Base-by-base conservation (phyloP, 2,888 invertebrate genomes). In the Didymodactylos carnosus region DNA sequence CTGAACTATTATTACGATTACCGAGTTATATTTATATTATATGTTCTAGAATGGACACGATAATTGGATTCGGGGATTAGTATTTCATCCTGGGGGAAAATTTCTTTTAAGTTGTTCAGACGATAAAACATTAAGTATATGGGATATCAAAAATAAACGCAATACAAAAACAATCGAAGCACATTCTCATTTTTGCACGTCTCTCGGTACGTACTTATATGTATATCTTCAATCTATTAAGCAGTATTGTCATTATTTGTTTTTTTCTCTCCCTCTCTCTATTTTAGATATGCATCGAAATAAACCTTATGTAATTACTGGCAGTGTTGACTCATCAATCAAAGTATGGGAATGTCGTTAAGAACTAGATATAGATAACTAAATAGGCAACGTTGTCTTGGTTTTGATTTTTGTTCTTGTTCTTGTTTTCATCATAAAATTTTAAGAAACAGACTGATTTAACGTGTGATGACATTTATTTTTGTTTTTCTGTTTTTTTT, bases 331-430 rank as follows among this genome's bases (percentile, higher is more conserved):
- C 88, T 93, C 93, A 86, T 91, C 92, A 83, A 91, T 97, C 83
- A 98, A 97, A 88, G 92, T 98, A 82, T 99, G 98, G 98, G 98
- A 99, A 87, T 98, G 98, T 87, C 97, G 98, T 87, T 98, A 91
- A 39, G 39, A 41, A n/a, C n/a, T n/a, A n/a, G 46, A n/a, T n/a
- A n/a, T n/a, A n/a, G n/a, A n/a, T n/a, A n/a, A n/a, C n/a, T n/a
- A n/a, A n/a, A n/a, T n/a, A n/a, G n/a, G n/a, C n/a, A n/a, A n/a
- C n/a, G n/a, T n/a, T n/a, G n/a, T n/a, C n/a, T n/a, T n/a, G n/a
- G n/a, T n/a, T n/a, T n/a, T n/a, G n/a, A n/a, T n/a, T n/a, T n/a
- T n/a, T n/a, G n/a, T n/a, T n/a, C n/a, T n/a, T n/a, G n/a, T n/a
- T n/a, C n/a, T n/a, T n/a, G n/a, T n/a, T n/a, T n/a, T n/a, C n/a